phyloP scores from a whole-genome alignment of 2,113 vertebrate genomes.

The Siphamia tubifer region DNA sequence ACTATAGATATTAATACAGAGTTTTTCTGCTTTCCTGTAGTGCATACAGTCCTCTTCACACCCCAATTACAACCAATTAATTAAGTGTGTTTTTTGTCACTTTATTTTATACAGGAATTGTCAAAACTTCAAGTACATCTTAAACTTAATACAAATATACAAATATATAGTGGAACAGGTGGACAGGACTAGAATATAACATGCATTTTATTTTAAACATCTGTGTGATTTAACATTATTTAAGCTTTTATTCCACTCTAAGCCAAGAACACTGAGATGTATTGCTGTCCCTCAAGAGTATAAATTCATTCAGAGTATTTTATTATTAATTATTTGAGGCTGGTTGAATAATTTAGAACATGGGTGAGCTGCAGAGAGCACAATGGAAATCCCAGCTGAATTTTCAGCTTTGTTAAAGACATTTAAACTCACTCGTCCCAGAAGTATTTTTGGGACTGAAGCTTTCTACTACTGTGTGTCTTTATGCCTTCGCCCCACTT shows the following conservation, averaged over 20 bases:
- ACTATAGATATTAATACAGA: too few relatives aligned
- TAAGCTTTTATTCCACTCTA: background rate
- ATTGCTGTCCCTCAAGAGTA: background rate
- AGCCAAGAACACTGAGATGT: background rate
- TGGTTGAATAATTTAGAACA: slow-evolving; percentile 54
- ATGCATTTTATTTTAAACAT: background rate
- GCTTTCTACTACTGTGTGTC: slow-evolving; percentile 25
- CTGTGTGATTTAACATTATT: slow-evolving; percentile 2
- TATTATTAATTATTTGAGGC: slow-evolving; percentile 61
- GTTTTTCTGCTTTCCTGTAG: too few relatives aligned
- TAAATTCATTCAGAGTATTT: slow-evolving; percentile 27
- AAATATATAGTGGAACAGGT: too few relatives aligned
- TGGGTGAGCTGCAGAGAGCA: background rate
- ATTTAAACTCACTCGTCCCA: background rate
- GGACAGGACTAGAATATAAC: slow-evolving; percentile 7
- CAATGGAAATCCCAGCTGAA: slow-evolving; percentile 31
- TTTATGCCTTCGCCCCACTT: slow-evolving; percentile 50
- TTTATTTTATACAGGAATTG: too few relatives aligned
- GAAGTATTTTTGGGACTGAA: slow-evolving; percentile 20
- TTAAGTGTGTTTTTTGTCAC: too few relatives aligned
- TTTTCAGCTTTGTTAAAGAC: slow-evolving; percentile 40
- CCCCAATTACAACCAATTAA: too few relatives aligned
- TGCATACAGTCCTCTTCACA: too few relatives aligned
- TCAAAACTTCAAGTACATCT: too few relatives aligned
- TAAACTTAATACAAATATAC: too few relatives aligned